phyloP scores from a whole-genome alignment of 2,797 vertebrate species.

The Gymnoscopelus microlampas region DNA sequence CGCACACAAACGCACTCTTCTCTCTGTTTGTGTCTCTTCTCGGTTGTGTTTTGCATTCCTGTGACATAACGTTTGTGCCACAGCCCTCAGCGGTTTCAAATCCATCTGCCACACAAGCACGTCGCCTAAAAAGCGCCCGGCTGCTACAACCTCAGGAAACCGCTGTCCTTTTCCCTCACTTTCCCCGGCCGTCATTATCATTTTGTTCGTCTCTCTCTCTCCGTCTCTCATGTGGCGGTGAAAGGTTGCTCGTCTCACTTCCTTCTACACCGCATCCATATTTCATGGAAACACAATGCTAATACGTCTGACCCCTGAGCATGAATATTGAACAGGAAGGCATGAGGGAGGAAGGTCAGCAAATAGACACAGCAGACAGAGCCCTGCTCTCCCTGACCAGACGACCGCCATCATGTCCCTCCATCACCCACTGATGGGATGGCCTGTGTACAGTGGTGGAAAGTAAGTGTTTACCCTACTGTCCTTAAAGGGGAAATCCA shows the following conservation, averaged over 20 bases:
- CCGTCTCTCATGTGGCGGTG: constrained; percentile 40
- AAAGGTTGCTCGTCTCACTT: constrained; percentile 54
- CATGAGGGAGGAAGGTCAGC: constrained; percentile 53
- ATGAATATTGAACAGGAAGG: constrained; percentile 68
- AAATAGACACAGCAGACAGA: constrained; percentile 19
- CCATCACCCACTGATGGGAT: not conserved
- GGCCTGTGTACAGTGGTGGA: no score
- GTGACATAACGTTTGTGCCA: constrained; percentile 40
- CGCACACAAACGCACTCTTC: not conserved
- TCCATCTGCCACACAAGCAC: constrained; percentile 42
- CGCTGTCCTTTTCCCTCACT: constrained; percentile 29
- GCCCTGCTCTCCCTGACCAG: constrained; percentile 21
- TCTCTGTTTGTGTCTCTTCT: constrained; percentile 8
- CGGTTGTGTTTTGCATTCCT: constrained; percentile 33
- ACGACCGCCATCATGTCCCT: constrained; percentile 27
- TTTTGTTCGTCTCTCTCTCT: constrained; percentile 18
- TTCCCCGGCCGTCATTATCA: constrained; percentile 22
- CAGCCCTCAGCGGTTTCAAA: constrained; percentile 22
- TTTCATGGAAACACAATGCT: constrained; percentile 61
- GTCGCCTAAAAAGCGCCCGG: constrained; percentile 3
- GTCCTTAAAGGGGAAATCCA: no score
- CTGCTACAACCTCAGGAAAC: constrained; percentile 28
- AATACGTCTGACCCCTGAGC: constrained; percentile 43
- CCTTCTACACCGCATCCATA: constrained; percentile 60
- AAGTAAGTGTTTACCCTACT: no score